Base-by-base conservation (phyloP, 2,113 vertebrate species). In the Lophotis ruficrista region DNA sequence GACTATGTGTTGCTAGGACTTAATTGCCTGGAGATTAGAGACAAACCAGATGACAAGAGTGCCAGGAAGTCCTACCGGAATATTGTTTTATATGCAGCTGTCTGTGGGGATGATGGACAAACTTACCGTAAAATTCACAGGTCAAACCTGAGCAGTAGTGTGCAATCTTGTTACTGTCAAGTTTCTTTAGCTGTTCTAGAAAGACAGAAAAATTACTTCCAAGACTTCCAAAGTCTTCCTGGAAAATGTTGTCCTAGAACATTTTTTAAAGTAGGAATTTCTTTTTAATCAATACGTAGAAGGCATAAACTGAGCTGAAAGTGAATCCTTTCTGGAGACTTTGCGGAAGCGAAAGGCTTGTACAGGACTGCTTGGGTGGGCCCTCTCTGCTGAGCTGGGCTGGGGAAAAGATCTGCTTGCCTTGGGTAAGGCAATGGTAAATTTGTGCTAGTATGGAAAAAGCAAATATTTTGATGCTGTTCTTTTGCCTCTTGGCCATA, bases 71-170 rank as follows among this genome's bases (percentile, higher is more conserved):
- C 27, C 23, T 57, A 5, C 14, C 7, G 31, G 15, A 41, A 28
- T 30, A 1, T 25, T 65, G 19, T 6, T 62, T 38, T 20, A 10
- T 6, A 0, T 51, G 10, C 53, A 18, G 7, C 31, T 82, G 16
- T 24, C 24, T 71, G 62, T 62, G 56, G 47, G 73, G 37, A 75
- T 31, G 33, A 14, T 37, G 45, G 41, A 6, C 27, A 57, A 31
- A 37, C 3, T 68, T 31, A 1, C 3, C 25, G 14, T 20, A 10
- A 2, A 47, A 51, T 8, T 23, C 15, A 38, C 7, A 11, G n/a
- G 12, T 53, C 21, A 12, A 13, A 25, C 9, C 1, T 2, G 10
- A 4, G 3, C 11, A 21, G 1, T 0, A 4, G 1, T 10, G 10
- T 64, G 33, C 66, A 47, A 0, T 14, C 62, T 51, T 16, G 3